These are phyloP conservation scores for Tethea ocularis DNA, from an alignment of 2,888 invertebrate genomes.

Conservation along the genomic window DNA sequence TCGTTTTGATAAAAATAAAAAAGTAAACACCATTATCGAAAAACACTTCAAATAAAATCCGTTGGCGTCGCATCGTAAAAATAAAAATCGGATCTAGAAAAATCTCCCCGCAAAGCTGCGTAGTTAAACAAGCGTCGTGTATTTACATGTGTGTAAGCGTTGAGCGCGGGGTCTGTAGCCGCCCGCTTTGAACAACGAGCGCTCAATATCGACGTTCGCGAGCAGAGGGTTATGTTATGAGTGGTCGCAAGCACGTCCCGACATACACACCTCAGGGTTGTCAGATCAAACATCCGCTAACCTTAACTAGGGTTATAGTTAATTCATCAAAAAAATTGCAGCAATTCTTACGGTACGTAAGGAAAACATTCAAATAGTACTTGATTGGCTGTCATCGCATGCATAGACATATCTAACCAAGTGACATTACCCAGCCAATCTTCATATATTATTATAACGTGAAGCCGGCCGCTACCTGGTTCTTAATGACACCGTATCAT, in stretches of 20 bases:
- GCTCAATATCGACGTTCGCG: slow-evolving; percentile 31
- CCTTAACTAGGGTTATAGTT: background rate
- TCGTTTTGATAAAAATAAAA: background rate
- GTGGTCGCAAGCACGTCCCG: slow-evolving; percentile 28
- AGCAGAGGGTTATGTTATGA: slow-evolving; percentile 41
- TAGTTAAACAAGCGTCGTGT: slow-evolving; percentile 41
- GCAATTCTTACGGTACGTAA: too few species aligned
- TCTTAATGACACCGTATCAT: slow-evolving; percentile 52
- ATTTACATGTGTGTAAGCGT: slow-evolving; percentile 27
- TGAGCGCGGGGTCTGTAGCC: background rate
- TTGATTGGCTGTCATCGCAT: background rate
- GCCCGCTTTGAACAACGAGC: slow-evolving; percentile 10
- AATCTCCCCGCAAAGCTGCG: slow-evolving; percentile 36
- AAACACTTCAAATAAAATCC: slow-evolving; percentile 43
- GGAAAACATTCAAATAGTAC: background rate
- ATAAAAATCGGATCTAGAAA: slow-evolving; percentile 40
- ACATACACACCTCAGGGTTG: slow-evolving; percentile 10
- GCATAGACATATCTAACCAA: background rate
- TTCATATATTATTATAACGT: slow-evolving; percentile 6
- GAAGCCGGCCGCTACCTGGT: slow-evolving; percentile 7
- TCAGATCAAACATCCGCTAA: background rate
- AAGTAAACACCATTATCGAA: slow-evolving; percentile 46
- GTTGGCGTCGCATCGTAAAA: slow-evolving; percentile 28
- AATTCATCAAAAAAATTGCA: background rate
- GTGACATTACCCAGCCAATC: background rate